Base-by-base conservation (phyloP, 2,113 vertebrate species). In the Xenopus laevis region DNA sequence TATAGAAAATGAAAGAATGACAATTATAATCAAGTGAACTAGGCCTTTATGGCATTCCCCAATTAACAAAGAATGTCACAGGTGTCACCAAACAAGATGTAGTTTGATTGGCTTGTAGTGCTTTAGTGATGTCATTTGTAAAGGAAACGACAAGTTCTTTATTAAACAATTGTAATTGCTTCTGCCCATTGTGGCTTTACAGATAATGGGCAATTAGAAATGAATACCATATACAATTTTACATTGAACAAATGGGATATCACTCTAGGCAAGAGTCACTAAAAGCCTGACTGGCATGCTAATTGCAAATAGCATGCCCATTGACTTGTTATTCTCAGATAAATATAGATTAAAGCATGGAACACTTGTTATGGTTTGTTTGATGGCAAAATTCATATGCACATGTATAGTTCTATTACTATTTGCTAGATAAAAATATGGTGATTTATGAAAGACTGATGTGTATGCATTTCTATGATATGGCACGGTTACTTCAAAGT, bases 1-100 rank as follows among this genome's bases (percentile, higher is more conserved):
- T 76, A 76, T 64, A 69, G 66, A 69, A 63, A 69, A 69, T 62
- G 73, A 76, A 69, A n/a, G 65, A 63, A 68, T 50, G 73, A 69
- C 73, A 63, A 76, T 76, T 69, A 21, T 63, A 76, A 69, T 76
- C 73, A 76, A 59, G 46, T 7, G 58, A 63, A 52, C 73, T 30
- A 46, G 59, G 65, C 47, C 20, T 69, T 68, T 69, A 63, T 30
- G 68, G 62, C 59, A n/a, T 55, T 63, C 47, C 66, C 23, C 16
- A 76, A 69, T 69, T 76, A 76, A 69, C 73, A 46, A 15, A 55
- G 47, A 69, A 69, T 69, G 66, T 69, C 73, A 76, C 59, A 63
- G 45, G 18, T 76, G 73, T 63, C 73, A 46, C 45, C 8, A 33
- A 33, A 69, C 58, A 76, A 63, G 30, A 57, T 55, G 47, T 55